phyloP scores from a whole-genome alignment of 2,113 vertebrate species.

The Paracanthobrama guichenoti region DNA sequence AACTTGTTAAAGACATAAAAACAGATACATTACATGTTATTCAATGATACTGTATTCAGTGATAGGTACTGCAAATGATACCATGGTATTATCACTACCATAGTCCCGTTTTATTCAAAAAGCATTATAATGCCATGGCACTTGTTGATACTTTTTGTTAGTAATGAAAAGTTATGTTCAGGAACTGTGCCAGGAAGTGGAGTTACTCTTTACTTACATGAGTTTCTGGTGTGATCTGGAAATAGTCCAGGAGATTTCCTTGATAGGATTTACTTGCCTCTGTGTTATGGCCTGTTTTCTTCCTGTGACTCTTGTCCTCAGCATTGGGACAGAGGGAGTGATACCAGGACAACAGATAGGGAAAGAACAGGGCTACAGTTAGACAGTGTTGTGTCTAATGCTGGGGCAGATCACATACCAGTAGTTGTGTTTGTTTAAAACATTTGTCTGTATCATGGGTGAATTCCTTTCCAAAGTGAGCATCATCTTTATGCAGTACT shows the following conservation, averaged over 20 bases:
- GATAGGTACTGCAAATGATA: too few species aligned
- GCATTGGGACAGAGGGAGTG: not conserved
- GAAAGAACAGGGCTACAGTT: not conserved
- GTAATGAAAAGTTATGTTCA: not conserved
- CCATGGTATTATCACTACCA: too few species aligned
- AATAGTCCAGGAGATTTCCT: conserved; percentile 10
- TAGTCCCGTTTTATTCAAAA: not conserved
- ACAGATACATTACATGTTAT: too few species aligned
- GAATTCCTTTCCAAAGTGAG: not conserved
- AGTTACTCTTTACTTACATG: not conserved
- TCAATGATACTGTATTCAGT: too few species aligned
- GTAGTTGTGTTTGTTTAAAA: too few species aligned
- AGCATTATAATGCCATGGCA: not conserved
- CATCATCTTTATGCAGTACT: not conserved
- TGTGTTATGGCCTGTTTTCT: not conserved
- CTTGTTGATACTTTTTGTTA: not conserved
- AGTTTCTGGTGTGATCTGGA: conserved; percentile 18
- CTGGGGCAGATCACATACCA: not conserved
- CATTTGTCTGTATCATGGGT: not conserved
- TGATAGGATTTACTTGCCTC: not conserved
- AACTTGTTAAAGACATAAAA: not conserved
- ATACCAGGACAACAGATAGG: not conserved
- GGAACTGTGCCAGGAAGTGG: not conserved
- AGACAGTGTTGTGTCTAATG: not conserved
- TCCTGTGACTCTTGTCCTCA: not conserved